Evolutionary conservation across 2,888 invertebrate genomes (phyloP).

Genomic region (Kuschelorhynchus macadamiae): DNA sequence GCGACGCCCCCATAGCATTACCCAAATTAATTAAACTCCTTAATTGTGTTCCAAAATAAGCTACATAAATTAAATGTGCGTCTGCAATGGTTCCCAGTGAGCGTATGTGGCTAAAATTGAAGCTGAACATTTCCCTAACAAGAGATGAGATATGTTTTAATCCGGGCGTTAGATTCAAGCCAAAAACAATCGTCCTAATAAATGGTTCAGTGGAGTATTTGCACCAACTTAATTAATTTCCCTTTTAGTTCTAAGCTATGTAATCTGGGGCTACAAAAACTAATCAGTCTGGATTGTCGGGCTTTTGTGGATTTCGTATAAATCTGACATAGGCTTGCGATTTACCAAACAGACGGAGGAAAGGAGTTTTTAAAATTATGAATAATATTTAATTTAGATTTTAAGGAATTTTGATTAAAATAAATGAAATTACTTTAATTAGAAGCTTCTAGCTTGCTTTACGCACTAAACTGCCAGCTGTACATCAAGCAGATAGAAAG

Average conservation of each 20-base stretch:
- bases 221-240: slow-evolving; percentile 31
- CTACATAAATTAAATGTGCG: slow-evolving; percentile 29
- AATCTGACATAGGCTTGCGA: no score
- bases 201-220: slow-evolving; percentile 12
- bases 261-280: slow-evolving; percentile 25
- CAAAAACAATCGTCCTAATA: slow-evolving; percentile 19
- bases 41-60: slow-evolving; percentile 19
- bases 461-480: no score
- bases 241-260: slow-evolving; percentile 1
- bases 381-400: no score
- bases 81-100: slow-evolving; percentile 22
- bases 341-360: no score
- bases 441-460: no score
- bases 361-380: no score
- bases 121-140: slow-evolving; percentile 25
- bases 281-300: slow-evolving; percentile 26
- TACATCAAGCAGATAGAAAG: no score
- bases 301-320: no score
- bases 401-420: no score
- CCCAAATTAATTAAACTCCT: slow-evolving; percentile 3
- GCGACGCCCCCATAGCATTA: neutral
- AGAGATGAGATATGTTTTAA: slow-evolving; percentile 32
- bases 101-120: slow-evolving; percentile 24
- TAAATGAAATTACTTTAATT: no score
- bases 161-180: slow-evolving; percentile 18